phyloP scores from a whole-genome alignment of 92 coral and sea anemone genomes.

The Galaxea fascicularis region DNA sequence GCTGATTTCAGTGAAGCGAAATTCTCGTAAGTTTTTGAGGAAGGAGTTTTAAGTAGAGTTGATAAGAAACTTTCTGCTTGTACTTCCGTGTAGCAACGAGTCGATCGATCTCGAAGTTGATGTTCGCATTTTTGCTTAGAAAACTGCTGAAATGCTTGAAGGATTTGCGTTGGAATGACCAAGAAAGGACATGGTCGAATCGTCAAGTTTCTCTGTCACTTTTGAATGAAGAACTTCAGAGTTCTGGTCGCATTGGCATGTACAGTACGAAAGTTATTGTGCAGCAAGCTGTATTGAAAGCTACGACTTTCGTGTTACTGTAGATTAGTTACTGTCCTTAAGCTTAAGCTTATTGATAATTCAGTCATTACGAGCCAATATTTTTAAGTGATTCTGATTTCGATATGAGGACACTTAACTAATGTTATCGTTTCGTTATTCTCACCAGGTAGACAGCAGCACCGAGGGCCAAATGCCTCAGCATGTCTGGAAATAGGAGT shows the following conservation, averaged over 20 bases:
- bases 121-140: background rate
- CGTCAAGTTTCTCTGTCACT: background rate
- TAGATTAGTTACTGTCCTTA: background rate
- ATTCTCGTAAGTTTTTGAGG: background rate
- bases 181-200: background rate
- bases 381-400: background rate
- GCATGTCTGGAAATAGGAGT: constrained; percentile 25
- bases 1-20: background rate
- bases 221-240: too few species aligned
- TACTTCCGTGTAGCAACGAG: constrained; percentile 20
- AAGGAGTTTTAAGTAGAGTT: background rate
- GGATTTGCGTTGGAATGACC: background rate
- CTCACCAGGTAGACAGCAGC: background rate
- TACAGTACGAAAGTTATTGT: too few species aligned
- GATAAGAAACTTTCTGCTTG: background rate
- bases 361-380: background rate
- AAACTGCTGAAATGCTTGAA: background rate
- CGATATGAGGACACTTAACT: background rate
- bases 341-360: background rate
- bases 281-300: background rate
- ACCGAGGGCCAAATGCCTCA: constrained; percentile 30
- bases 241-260: background rate
- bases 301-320: background rate
- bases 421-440: background rate
- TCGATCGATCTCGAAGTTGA: background rate